Evolutionary conservation across 2,888 invertebrate species (phyloP), one percentile per base, ranked within the genome.

Genomic region (Papilio elwesi): DNA sequence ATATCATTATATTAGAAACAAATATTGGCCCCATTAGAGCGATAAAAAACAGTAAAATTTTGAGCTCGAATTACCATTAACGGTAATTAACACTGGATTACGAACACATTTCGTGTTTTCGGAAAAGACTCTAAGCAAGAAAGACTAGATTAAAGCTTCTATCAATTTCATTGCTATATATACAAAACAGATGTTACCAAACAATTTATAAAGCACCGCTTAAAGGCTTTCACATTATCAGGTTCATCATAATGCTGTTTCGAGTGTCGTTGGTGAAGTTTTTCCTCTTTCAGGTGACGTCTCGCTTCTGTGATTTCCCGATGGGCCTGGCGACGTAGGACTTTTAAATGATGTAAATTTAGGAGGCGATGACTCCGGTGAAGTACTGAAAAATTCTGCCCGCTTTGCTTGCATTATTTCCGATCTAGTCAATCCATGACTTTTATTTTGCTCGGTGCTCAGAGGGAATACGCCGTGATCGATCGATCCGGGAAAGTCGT

Each of bases 201-300:
- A 81, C 78, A 81, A 80, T 81, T 68, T 81, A 75, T 80, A 80
- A 85, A 91, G 89, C 91, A 91, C 91, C 90, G 82, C 86, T 84
- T 84, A 73, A 77, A 77, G 57, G 36, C 73, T 77, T 78, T 69
- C 76, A 36, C 68, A 68, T 71, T 76, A 75, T 77, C 75, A 73
- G 79, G 77, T 79, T 80, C 84, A 94, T 94, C 94, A 94, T 93
- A 96, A 95, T 75, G 95, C 95, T 74, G 95, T 96, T 92, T 96
- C 95, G 80, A 95, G 89, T 12, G 95, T 94, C 62, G 94, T 93
- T 15, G 95, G 94, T 59, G 94, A 87, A 69, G 86, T 82, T 75
- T 88, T 88, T 71, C 90, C 89, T 77, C 86, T 85, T 73, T 92
- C 91, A 15, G 91, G 90, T 62, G 92, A 91, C 36, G 81, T 80